phyloP scores from a whole-genome alignment of 1,140 invertebrate species.

The Hylaeus volcanicus region DNA sequence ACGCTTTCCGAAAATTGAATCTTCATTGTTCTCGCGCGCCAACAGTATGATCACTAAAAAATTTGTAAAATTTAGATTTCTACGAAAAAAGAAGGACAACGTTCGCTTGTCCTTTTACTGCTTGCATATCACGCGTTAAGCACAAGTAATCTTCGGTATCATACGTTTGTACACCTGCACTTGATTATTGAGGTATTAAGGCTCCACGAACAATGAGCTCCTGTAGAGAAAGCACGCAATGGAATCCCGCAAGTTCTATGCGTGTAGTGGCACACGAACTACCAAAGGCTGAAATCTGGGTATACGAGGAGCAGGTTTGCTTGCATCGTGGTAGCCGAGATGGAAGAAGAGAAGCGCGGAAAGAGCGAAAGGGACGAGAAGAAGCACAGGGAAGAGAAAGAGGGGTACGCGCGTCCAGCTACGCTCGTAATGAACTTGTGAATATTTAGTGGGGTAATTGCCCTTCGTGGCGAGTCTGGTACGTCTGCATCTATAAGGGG shows the following conservation, averaged over 20 bases:
- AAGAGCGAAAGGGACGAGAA: constrained; percentile 54
- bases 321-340: neutral
- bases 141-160: neutral
- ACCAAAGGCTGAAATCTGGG: constrained; percentile 1
- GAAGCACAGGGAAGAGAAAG: constrained; percentile 52
- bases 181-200: neutral
- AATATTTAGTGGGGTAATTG: constrained; percentile 80
- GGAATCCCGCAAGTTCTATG: constrained; percentile 5
- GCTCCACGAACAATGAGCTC: neutral
- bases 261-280: neutral
- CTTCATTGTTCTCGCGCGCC: too few species aligned
- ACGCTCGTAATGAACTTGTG: constrained; percentile 79
- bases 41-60: too few species aligned
- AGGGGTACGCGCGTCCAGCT: constrained; percentile 63
- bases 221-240: neutral
- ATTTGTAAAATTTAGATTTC: too few species aligned
- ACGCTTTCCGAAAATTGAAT: too few species aligned
- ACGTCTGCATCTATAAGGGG: constrained; percentile 50
- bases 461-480: constrained; percentile 68
- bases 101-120: too few species aligned
- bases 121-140: neutral
- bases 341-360: constrained; percentile 23
- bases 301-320: neutral
- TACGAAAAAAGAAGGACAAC: too few species aligned
- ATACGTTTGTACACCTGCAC: neutral